These are phyloP conservation scores for Tetramorium parvispinum DNA, from an alignment of 1,140 invertebrate species.

Conservation along the genomic window DNA sequence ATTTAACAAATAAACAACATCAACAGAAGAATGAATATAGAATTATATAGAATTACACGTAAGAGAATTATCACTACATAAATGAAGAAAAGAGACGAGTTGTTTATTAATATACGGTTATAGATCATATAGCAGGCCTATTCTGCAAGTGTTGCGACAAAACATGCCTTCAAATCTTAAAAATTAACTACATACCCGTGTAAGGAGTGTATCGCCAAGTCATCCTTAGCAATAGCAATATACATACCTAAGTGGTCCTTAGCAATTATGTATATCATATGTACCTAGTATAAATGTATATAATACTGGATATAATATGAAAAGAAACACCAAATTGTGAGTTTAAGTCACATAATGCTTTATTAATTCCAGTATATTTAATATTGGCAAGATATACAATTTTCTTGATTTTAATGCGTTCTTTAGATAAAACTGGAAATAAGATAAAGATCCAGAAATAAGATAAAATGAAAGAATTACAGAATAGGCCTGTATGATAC, in stretches of 20 bases:
- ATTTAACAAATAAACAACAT: neutral
- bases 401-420: slow-evolving; percentile 73
- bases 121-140: slow-evolving; percentile 77
- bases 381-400: slow-evolving; percentile 83
- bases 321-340: slow-evolving; percentile 73
- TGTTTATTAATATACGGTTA: slow-evolving; percentile 12
- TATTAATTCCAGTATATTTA: slow-evolving; percentile 79
- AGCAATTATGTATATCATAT: slow-evolving; percentile 26
- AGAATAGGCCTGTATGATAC: slow-evolving; percentile 82
- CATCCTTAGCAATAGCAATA: slow-evolving; percentile 12
- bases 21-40: neutral
- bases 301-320: slow-evolving; percentile 36
- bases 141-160: slow-evolving; percentile 79
- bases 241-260: slow-evolving; percentile 47
- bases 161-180: slow-evolving; percentile 66
- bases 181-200: slow-evolving; percentile 77
- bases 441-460: slow-evolving; percentile 55
- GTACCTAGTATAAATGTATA: slow-evolving; percentile 15
- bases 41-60: no score
- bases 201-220: slow-evolving; percentile 55
- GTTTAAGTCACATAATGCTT: slow-evolving; percentile 79
- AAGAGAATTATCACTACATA: neutral
- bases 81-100: neutral
- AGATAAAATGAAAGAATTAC: slow-evolving; percentile 77
- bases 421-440: slow-evolving; percentile 69